Conservation (phyloP, 2,797 vertebrate species). For the Astyanax mexicanus region DNA sequence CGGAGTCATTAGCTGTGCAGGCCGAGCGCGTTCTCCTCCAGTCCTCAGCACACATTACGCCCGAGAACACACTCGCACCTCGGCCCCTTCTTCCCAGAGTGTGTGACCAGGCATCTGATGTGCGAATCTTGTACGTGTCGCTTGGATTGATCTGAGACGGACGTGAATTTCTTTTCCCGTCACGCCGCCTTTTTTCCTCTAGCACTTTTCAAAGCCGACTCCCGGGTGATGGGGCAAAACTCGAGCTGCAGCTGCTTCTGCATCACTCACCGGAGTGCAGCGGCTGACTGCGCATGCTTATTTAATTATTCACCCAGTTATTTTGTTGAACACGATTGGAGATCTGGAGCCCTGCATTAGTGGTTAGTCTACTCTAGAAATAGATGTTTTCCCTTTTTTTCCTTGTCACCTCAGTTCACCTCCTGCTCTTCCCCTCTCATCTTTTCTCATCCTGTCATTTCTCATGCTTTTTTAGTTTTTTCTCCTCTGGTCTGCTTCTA, state of each 20-base stretch:
- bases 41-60: constrained; percentile 11
- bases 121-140: constrained; percentile 32
- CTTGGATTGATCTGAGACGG: constrained; percentile 22
- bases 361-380: neutral
- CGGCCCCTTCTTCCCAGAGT: constrained; percentile 21
- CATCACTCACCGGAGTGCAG: neutral
- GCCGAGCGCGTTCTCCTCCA: neutral
- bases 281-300: neutral
- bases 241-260: neutral
- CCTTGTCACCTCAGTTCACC: neutral
- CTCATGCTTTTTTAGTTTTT: neutral
- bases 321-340: neutral
- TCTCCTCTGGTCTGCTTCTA: neutral
- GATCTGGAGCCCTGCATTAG: neutral
- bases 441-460: neutral
- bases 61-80: constrained; percentile 36
- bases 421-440: neutral
- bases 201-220: neutral
- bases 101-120: constrained; percentile 45
- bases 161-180: constrained; percentile 7
- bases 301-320: neutral
- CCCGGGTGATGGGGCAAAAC: neutral
- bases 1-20: neutral
- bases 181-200: neutral
- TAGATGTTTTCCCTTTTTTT: neutral